Base-by-base conservation (phyloP, 2,113 vertebrate genomes). In the Gila orcuttii region DNA sequence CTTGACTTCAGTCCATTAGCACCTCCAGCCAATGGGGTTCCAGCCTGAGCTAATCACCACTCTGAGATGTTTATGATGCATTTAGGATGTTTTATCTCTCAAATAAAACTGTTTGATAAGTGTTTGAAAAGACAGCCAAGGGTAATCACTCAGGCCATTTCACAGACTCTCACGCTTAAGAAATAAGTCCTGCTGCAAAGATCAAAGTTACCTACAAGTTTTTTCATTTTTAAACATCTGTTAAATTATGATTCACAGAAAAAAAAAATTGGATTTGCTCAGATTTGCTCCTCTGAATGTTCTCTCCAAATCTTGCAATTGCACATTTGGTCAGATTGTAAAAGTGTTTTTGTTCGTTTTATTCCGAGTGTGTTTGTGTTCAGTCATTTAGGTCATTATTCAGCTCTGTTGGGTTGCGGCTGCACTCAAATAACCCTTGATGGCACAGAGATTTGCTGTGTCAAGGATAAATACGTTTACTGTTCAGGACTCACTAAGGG, bases 31-130 rank as follows among this genome's bases (percentile, higher is more conserved):
- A 83, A 47, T 52, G 75, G 76, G 87, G 79, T 85, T 87, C 75
- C 47, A 36, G 31, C 31, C 62, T 9, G 33, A 76, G 79, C 74
- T 87, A 88, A 90, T 90, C 36, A 57, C 79, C 23, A 13, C 75
- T 76, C 39, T 15, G 23, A 75, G 66, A 88, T 87, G 87, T 90
- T 90, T 90, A 88, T 88, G 89, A 85, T 55, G 85, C 87, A 86
- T 90, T 88, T 68, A 66, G 79, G 79, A 85, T 85, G 82, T 87
- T 90, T 89, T 90, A 88, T 90, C 82, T 85, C 62, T 68, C 60
- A 69, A 66, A 85, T 28, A 75, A 77, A 77, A 77, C 47, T 55
- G 50, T 77, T 77, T 77, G 75, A 77, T 77, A 74, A 59, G 75
- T 81, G 50, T 79, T 85, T 55, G 33, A 75, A 81, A 79, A 83